Evolutionary conservation across 2,797 vertebrate species (phyloP), one percentile per base, ranked within the genome.

Genomic region (Sebastes hubbsi): DNA sequence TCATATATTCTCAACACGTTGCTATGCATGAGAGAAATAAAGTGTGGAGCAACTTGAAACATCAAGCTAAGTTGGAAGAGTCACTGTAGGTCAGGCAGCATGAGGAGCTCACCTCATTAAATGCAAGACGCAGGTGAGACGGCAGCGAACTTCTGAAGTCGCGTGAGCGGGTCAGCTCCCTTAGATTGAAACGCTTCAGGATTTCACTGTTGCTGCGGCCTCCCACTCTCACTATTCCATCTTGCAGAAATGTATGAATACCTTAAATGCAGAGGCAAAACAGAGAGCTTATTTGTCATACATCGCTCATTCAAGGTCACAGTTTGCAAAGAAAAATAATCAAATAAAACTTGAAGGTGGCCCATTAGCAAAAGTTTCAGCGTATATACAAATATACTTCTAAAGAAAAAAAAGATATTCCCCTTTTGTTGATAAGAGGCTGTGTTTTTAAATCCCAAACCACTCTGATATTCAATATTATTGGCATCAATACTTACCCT

Each of bases 191-290:
- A 5, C 25, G 78, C 78, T 97, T 97, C 82, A 99, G 90, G 71
- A 92, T 67, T 66, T 96, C 95, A 76, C 98, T 99, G 95, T 75
- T 97, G 93, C 98, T 98, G 72, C 98, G 97, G 58, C 98, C 97
- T 14, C 98, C 97, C 1, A 99, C 95, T 78, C 97, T 95, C 38
- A 99, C 98, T 1, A 99, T 97, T 59, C 96, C 96, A 0, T 56
- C 12, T 8, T 61, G 29, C 34, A 97, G 90, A 89, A 97, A 98
- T 9, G 25, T 90, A 52, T 95, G 86, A 87, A 98, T 98, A 79
- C 97, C 98, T 99, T 61, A 77, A 81, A 80, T 2, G 1, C 25
- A 86, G 30, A 81, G 56, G 64, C 5, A 76, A 64, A 55, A 34
- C 9, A 46, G 16, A 63, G 34, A 79, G 18, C 6, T 25, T 10